These are phyloP conservation scores for Microcebus lehilahytsara DNA, from an alignment of 2,113 vertebrate species.

Conservation along the genomic window DNA sequence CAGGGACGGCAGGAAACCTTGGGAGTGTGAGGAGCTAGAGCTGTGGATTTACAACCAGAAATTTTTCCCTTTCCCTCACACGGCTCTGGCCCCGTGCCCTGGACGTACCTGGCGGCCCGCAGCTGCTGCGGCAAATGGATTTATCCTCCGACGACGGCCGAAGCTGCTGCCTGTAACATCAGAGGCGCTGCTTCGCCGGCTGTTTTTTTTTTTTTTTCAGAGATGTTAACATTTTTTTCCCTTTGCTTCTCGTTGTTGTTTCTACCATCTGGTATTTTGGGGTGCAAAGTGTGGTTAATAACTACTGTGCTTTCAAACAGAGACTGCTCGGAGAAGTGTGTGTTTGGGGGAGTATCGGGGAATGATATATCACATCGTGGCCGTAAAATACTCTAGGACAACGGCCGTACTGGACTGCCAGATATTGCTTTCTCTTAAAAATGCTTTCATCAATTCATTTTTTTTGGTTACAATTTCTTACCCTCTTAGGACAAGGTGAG, in stretches of 20 bases:
- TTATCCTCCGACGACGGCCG: constrained; percentile 50
- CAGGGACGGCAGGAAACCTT: not conserved
- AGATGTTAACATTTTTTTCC: not conserved
- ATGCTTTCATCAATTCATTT: not conserved
- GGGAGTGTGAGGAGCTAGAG: not conserved
- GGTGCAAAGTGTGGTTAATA: not conserved
- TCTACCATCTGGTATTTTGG: not conserved
- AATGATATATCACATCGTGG: rapidly evolving
- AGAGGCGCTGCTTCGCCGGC: not conserved
- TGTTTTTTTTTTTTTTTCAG: constrained; percentile 29
- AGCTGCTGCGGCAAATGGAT: constrained; percentile 72
- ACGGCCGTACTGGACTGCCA: rapidly evolving
- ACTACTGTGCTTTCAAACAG: too few species aligned
- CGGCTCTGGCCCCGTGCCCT: constrained; percentile 68
- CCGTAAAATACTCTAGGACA: not conserved
- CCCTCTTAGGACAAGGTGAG: too few species aligned
- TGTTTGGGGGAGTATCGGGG: not conserved
- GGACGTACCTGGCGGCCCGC: constrained; percentile 48
- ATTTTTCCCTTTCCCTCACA: constrained; percentile 30
- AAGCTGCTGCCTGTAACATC: constrained; percentile 2
- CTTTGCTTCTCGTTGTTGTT: constrained; percentile 6
- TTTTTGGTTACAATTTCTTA: not conserved
- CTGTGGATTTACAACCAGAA: not conserved
- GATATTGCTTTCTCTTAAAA: not conserved
- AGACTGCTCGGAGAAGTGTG: not conserved